Evolutionary conservation across 2,888 invertebrate species (phyloP).

Genomic region (Blera fallax): DNA sequence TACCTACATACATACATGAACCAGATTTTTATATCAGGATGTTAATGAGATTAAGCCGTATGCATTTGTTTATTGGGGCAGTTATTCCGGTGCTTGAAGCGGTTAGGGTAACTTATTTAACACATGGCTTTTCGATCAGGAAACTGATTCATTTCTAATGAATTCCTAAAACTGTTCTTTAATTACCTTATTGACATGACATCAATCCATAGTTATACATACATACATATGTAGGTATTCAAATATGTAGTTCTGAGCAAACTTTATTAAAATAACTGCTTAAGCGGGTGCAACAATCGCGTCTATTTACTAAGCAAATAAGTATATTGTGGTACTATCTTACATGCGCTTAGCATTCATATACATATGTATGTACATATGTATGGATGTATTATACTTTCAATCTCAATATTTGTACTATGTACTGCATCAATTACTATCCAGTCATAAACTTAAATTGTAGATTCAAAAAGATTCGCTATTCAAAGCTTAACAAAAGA

Average conservation of each 20-base stretch:
- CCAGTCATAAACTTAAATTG: not conserved
- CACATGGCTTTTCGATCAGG: not conserved
- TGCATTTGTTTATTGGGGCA: not conserved
- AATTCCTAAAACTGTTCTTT: conserved; percentile 12
- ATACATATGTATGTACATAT: not conserved
- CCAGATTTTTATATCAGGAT: too few relatives aligned
- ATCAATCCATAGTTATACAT: conserved; percentile 24
- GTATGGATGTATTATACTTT: too few relatives aligned
- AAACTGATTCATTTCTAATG: not conserved
- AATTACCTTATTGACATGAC: not conserved
- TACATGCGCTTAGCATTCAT: not conserved
- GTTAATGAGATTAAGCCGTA: too few relatives aligned
- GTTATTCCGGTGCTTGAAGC: not conserved
- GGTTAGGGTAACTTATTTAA: too few relatives aligned
- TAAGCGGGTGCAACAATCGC: conserved; percentile 5
- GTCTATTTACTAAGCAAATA: conserved; percentile 7
- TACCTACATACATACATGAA: too few relatives aligned
- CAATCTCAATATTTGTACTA: not conserved
- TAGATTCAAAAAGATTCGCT: not conserved
- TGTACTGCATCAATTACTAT: not conserved
- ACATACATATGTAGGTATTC: too few relatives aligned
- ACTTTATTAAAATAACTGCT: not conserved
- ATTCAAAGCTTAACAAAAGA: not conserved
- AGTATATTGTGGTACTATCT: conserved; percentile 9
- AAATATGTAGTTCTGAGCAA: not conserved